These are phyloP conservation scores for Zaprionus lineosus DNA, from an alignment of 2,888 invertebrate species.

Conservation along the genomic window DNA sequence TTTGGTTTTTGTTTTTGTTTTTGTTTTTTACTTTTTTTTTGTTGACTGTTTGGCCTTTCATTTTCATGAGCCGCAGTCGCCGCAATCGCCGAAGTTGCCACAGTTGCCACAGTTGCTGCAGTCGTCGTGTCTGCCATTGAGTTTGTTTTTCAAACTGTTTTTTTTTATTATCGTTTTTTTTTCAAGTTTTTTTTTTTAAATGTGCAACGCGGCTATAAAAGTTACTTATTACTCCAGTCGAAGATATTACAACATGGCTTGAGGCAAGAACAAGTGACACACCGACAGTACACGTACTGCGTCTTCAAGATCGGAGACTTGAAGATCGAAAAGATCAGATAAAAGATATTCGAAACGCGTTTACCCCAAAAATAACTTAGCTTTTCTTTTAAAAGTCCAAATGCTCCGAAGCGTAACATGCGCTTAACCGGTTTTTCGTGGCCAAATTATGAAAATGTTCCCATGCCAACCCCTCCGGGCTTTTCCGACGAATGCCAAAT, in stretches of 20 bases:
- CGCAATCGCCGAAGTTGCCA: slow-evolving; percentile 21
- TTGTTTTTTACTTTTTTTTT: slow-evolving; percentile 30
- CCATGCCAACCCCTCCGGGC: slow-evolving; percentile 25
- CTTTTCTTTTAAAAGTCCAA: not conserved
- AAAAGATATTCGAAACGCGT: no score
- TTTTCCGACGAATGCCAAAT: slow-evolving; percentile 3
- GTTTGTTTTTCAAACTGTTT: no score
- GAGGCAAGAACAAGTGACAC: no score
- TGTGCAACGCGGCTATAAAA: no score
- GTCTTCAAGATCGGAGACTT: no score
- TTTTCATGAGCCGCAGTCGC: slow-evolving; percentile 61
- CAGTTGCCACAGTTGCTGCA: slow-evolving; percentile 49
- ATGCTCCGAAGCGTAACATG: slow-evolving; percentile 32
- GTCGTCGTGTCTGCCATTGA: slow-evolving; percentile 15
- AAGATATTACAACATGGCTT: no score
- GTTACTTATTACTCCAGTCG: no score
- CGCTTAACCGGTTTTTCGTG: slow-evolving; percentile 36
- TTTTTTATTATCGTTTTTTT: no score
- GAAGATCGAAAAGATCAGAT: no score
- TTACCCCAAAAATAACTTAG: no score
- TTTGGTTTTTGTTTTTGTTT: slow-evolving; percentile 20
- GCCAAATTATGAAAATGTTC: slow-evolving; percentile 19
- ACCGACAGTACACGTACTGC: no score
- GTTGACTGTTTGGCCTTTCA: slow-evolving; percentile 67
- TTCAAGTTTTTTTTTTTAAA: no score